Percentiles rank a stretch among this genome's conserved stretches.
Conservation (phyloP, 2,797 vertebrate species). For the Pseudochromis fuscus region DNA sequence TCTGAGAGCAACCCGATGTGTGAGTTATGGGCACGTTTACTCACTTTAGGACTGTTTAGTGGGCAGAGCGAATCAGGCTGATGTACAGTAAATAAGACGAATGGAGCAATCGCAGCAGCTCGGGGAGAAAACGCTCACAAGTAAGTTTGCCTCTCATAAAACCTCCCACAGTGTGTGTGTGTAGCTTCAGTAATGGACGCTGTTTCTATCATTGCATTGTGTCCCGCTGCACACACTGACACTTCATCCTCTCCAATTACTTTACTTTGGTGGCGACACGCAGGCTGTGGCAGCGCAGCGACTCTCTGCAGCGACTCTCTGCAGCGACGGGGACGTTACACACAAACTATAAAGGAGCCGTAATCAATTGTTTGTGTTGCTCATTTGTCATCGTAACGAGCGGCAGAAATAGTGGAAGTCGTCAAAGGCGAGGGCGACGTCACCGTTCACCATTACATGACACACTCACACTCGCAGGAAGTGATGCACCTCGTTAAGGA, state of each 20-base stretch:
- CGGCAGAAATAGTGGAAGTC: slow-evolving; percentile 25
- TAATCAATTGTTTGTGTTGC: slow-evolving; percentile 57
- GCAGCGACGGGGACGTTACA: slow-evolving; percentile 33
- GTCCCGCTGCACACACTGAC: slow-evolving; percentile 13
- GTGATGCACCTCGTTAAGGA: slow-evolving; percentile 55
- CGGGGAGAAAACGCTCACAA: slow-evolving; percentile 30
- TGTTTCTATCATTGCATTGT: slow-evolving; percentile 22
- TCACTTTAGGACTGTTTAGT: slow-evolving; percentile 58
- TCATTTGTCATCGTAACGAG: slow-evolving; percentile 75
- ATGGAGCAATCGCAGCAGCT: slow-evolving; percentile 60
- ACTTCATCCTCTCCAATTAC: slow-evolving; percentile 52
- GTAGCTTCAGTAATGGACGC: slow-evolving; percentile 3
- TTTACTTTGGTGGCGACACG: slow-evolving; percentile 19
- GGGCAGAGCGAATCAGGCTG: slow-evolving; percentile 50
- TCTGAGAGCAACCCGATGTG: slow-evolving; percentile 27
- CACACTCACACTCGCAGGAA: slow-evolving; percentile 16
- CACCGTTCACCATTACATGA: not conserved
- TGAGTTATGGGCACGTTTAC: slow-evolving; percentile 56
- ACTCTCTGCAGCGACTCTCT: too few relatives aligned
- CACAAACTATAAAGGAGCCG: slow-evolving; percentile 34
- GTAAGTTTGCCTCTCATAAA: slow-evolving; percentile 49
- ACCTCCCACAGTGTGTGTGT: slow-evolving; percentile 29
- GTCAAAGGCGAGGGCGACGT: slow-evolving; percentile 37
- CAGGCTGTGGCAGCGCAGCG: slow-evolving; percentile 20
- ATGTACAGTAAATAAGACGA: slow-evolving; percentile 70